These are phyloP conservation scores for Lamellibrachia luymesi DNA, from an alignment of 1,140 invertebrate species.

Conservation along the genomic window DNA sequence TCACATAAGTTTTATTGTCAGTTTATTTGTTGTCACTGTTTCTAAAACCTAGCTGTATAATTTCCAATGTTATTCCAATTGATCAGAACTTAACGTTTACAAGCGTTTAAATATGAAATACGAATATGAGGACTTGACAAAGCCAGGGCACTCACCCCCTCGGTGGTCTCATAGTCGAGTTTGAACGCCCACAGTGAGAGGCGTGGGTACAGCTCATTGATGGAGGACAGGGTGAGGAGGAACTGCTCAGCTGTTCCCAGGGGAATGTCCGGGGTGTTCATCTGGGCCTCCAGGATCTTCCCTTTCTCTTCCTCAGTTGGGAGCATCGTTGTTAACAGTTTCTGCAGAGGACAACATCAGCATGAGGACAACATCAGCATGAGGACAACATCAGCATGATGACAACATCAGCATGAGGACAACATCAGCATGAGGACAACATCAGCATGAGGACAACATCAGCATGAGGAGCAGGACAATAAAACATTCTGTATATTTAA, in stretches of 20 bases:
- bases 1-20: too few species aligned
- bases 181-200: slow-evolving; percentile 98
- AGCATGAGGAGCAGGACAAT: background rate
- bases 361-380: too few species aligned
- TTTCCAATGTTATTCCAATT: too few species aligned
- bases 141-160: background rate
- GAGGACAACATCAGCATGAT: too few species aligned
- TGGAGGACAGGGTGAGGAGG: slow-evolving; percentile 89
- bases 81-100: too few species aligned
- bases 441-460: too few species aligned
- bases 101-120: too few species aligned
- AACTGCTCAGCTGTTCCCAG: slow-evolving; percentile 98
- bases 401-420: slow-evolving; percentile 6
- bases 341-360: slow-evolving; percentile 61
- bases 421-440: too few species aligned
- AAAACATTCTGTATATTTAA: too few species aligned
- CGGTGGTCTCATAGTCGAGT: slow-evolving; percentile 88
- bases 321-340: slow-evolving; percentile 91
- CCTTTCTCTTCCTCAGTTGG: slow-evolving; percentile 95
- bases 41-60: too few species aligned
- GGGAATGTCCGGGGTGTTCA: slow-evolving; percentile 89
- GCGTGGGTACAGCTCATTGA: slow-evolving; percentile 90
- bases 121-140: background rate
- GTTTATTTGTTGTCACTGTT: too few species aligned
- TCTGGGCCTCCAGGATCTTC: slow-evolving; percentile 93